Evolutionary conservation across 2,113 vertebrate genomes (phyloP), one percentile per base, ranked within the genome.

Genomic region (Thymallus thymallus): DNA sequence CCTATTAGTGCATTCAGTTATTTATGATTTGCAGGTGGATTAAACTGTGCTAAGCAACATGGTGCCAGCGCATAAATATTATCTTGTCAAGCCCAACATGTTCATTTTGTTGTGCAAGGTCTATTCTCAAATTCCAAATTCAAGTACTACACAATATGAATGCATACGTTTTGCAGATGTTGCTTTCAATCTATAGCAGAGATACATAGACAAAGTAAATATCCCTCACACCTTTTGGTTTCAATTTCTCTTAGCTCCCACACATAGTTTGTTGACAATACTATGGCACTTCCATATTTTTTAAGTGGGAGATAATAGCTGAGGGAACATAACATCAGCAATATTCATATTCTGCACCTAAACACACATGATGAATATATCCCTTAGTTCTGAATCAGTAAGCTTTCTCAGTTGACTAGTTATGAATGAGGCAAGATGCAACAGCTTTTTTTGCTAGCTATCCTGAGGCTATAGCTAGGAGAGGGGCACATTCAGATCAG

Each of bases 21-120:
- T 88, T 92, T 89, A 91, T 89, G 81, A 86, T 86, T 82, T 87
- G 84, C 88, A 89, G 90, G 87, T 91, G 88, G 84, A 82, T 86
- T 82, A 48, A 18, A 83, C 55, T 74, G 81, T 87, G 85, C 69
- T 83, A 76, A 81, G 74, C 71, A 79, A 76, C 76, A 58, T 48
- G 70, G 72, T 80, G 85, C 81, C 80, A 86, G 74, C 79, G 78
- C 66, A 82, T 75, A 80, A 69, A 73, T 84, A 73, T 83, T 74
- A 45, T 71, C 41, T 69, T 62, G 46, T 81, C 65, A 76, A 71
- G 71, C 48, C 29, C 30, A 23, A 5, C 30, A 20, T 5, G 14
- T 48, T 51, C 0, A 55, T 56, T 23, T 23, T 22, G 20, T 65
- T 51, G 14, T 51, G 3, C 48, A 14, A 64, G 24, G 5, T 30